Percentiles rank a stretch among this genome's conserved stretches.
phyloP scores from a whole-genome alignment of 1,140 invertebrate species.

The Euwallacea similis region DNA sequence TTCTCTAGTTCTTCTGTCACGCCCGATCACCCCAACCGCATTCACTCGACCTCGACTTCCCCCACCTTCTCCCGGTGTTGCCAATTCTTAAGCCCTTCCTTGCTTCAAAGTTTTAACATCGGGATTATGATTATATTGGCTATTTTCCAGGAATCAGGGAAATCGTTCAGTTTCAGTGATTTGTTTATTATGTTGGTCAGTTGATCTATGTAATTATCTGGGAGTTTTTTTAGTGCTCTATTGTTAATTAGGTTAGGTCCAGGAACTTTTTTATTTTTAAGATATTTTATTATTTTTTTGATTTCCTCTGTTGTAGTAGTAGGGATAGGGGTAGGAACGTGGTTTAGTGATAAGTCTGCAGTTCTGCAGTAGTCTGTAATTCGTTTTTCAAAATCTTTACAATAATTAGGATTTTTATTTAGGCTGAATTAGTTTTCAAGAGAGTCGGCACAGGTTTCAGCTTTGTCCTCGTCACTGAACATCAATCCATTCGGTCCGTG shows the following conservation, averaged over 20 bases:
- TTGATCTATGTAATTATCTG: not conserved
- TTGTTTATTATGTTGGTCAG: not conserved
- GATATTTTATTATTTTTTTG: not conserved
- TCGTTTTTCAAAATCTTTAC: not conserved
- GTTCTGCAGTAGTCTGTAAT: not conserved
- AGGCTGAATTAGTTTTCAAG: not conserved
- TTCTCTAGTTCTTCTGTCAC: too few species aligned
- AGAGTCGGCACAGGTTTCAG: not conserved
- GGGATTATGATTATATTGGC: not conserved
- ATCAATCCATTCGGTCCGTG: not conserved
- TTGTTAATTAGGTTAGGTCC: constrained; percentile 8
- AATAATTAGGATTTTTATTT: not conserved
- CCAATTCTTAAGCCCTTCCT: too few species aligned
- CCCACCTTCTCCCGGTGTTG: too few species aligned
- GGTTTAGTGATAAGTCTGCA: not conserved
- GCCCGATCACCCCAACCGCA: too few species aligned
- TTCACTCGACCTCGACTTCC: too few species aligned
- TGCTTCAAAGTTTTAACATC: too few species aligned
- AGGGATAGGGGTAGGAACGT: not conserved
- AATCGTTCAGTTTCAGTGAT: not conserved
- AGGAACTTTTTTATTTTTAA: constrained; percentile 15
- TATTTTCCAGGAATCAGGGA: not conserved
- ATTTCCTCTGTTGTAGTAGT: not conserved
- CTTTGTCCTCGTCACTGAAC: not conserved
- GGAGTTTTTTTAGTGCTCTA: not conserved